A percentile compares a stretch with the other conserved stretches of the same genome.
These are phyloP conservation scores for Xerus inauris DNA, from an alignment of 2,113 vertebrate species.

Conservation along the genomic window DNA sequence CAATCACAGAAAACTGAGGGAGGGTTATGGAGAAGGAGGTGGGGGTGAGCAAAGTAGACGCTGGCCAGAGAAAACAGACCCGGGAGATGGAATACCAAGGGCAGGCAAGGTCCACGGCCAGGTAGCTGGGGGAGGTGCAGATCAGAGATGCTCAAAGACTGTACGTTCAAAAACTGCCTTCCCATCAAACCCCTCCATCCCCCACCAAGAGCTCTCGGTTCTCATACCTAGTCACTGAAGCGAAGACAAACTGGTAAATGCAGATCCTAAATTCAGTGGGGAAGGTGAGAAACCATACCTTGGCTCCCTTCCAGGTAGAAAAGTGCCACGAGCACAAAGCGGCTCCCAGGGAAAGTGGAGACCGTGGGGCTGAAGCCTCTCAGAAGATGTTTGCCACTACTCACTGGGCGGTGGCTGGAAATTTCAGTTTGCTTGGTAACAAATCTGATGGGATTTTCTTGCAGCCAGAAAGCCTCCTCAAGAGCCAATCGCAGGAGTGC, in stretches of 20 bases:
- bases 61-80: neutral
- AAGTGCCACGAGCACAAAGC: neutral
- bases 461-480: neutral
- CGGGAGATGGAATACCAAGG: neutral
- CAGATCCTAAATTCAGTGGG: neutral
- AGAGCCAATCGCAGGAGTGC: neutral
- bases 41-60: neutral
- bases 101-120: neutral
- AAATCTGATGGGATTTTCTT: neutral
- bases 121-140: neutral
- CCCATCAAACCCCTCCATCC: neutral
- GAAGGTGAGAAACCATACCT: constrained; percentile 54
- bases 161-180: neutral
- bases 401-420: neutral
- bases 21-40: neutral
- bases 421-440: neutral
- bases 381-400: neutral
- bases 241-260: neutral
- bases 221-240: neutral
- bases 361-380: neutral
- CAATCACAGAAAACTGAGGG: neutral
- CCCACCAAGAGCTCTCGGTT: neutral
- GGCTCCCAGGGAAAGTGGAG: constrained; percentile 9
- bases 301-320: constrained; percentile 13
- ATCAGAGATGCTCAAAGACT: neutral